Conservation (phyloP, 1,140 invertebrate genomes). For the Grapholita molesta region DNA sequence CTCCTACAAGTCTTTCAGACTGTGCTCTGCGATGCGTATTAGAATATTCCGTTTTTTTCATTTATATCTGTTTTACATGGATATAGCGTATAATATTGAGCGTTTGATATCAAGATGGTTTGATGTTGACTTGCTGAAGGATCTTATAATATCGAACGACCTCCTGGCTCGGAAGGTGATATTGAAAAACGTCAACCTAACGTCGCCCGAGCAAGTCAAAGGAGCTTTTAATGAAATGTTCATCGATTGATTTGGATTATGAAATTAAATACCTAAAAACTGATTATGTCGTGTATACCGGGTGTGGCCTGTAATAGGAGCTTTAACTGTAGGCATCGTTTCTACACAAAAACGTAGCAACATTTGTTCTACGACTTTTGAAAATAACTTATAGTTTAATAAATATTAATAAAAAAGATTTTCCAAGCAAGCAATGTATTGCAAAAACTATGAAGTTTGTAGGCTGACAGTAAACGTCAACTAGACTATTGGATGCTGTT, state of each 20-base stretch:
- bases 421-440: no score
- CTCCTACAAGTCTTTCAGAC: conserved; percentile 28
- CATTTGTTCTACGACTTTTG: no score
- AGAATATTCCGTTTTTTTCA: background rate
- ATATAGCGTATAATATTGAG: conserved; percentile 29
- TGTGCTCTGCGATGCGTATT: conserved; percentile 23
- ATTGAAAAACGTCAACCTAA: background rate
- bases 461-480: no score
- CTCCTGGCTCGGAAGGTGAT: background rate
- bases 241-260: background rate
- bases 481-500: no score
- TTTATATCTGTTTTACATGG: conserved; percentile 10
- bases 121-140: conserved; percentile 36
- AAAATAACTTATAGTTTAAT: no score
- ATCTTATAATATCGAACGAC: conserved; percentile 35
- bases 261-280: no score
- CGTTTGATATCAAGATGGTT: conserved; percentile 39
- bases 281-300: no score
- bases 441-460: no score
- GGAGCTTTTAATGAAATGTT: background rate
- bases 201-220: background rate
- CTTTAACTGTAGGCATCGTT: no score
- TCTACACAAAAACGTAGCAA: no score
- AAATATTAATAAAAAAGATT: no score
- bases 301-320: no score